Base-by-base conservation (phyloP, 2,888 invertebrate genomes). In the Linnaemya vulpina region DNA sequence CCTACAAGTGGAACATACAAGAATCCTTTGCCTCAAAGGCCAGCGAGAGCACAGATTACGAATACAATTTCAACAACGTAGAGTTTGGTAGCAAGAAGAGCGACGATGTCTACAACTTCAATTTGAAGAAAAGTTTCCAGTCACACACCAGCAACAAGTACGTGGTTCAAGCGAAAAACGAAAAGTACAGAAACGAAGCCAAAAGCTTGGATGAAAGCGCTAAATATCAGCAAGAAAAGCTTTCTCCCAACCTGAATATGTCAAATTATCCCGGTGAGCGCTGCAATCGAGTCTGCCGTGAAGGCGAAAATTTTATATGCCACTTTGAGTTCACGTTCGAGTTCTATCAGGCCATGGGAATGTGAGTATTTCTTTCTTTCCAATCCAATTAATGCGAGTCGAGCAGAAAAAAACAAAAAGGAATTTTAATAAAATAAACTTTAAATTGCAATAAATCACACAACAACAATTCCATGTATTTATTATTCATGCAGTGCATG, bases 321-420 rank as follows among this genome's bases (percentile, higher is more conserved):
- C 90, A 92, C 85, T 93, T 92, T 86, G 86, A 91, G 63, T 93
- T 93, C 86, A 88, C 88, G 3, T 73, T 93, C n/a, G 93, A 93
- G 86, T 89, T 90, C 84, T 93, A 93, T 87, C 91, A 91, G 81
- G 92, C 93, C 0, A 89, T 92, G 89, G 92, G 93, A 86, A 88
- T 89, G 91, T 92, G 87, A 90, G 91, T 65, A 25, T 22, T 25
- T 55, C 11, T 17, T n/a, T 51, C 11, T 17, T 17, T 49, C 17
- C 9, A 43, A 43, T 43, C 3, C 11, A 15, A 43, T 15, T 35
- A n/a, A n/a, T n/a, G n/a, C n/a, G n/a, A n/a, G n/a, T n/a, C 35
- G 9, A 35, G 9, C 35, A 35, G 5, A 35, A 7, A 35, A 4
- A 15, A 4, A 13, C 11, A n/a, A 46, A n/a, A n/a, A n/a, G n/a